Conservation (phyloP, 2,113 vertebrate species). For the Atractosteus spatula region DNA sequence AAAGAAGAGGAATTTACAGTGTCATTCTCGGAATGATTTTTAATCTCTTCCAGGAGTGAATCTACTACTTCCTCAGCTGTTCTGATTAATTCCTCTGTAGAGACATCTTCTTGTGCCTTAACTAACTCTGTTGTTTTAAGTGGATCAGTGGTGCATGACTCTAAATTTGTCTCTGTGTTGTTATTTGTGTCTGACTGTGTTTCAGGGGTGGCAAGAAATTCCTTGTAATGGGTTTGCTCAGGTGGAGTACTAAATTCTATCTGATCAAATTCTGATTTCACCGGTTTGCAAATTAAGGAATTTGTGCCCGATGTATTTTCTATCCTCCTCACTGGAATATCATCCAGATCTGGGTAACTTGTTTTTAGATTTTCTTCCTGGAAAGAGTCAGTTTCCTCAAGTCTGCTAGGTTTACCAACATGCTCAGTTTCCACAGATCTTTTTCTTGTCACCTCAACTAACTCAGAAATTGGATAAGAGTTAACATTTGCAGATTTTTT, state of each 20-base stretch:
- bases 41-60: background rate
- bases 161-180: conserved; percentile 29
- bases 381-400: conserved; percentile 7
- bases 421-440: conserved; percentile 3
- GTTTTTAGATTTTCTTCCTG: conserved; percentile 11
- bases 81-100: background rate
- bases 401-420: background rate
- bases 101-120: background rate
- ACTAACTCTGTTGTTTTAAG: background rate
- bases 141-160: background rate
- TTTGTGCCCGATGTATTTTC: conserved; percentile 14
- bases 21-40: background rate
- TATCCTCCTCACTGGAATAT: conserved; percentile 1
- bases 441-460: conserved; percentile 3
- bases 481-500: conserved; percentile 13
- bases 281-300: conserved; percentile 16
- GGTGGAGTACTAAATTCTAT: conserved; percentile 7
- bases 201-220: background rate
- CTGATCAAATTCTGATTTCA: conserved; percentile 12
- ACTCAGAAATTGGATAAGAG: conserved; percentile 16
- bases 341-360: background rate
- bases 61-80: background rate
- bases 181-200: conserved; percentile 48
- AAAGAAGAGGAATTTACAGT: conserved; percentile 13
- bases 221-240: conserved; percentile 2